phyloP scores from a whole-genome alignment of 2,113 vertebrate genomes.

The Ibidorhyncha struthersii region DNA sequence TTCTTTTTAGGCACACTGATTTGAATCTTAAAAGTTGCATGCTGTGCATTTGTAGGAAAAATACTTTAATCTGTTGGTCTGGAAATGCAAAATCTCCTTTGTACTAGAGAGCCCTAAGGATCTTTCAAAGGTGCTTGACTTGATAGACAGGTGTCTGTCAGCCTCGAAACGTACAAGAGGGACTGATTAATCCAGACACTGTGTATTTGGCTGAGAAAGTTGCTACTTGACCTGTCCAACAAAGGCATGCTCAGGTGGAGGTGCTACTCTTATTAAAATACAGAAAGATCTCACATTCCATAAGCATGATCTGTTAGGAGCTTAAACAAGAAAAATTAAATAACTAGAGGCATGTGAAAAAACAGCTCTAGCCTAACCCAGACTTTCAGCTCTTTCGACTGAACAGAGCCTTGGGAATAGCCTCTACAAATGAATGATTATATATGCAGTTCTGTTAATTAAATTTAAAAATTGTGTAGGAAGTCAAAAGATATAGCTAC shows the following conservation, averaged over 20 bases:
- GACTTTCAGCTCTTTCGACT: not conserved
- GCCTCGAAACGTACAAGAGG: not conserved
- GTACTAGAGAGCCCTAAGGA: not conserved
- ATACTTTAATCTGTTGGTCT: not conserved
- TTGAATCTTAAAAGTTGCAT: not conserved
- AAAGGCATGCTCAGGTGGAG: not conserved
- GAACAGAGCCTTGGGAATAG: constrained; percentile 52
- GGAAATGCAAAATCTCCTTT: constrained; percentile 2
- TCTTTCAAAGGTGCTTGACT: not conserved
- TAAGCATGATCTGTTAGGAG: not conserved
- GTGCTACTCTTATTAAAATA: not conserved
- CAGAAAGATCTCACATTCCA: constrained; percentile 12
- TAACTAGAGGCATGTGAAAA: constrained; percentile 50
- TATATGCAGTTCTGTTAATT: constrained; percentile 62
- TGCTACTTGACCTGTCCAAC: constrained; percentile 38
- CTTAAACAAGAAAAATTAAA: constrained; percentile 11
- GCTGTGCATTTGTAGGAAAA: not conserved
- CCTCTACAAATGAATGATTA: constrained; percentile 31
- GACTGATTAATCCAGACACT: not conserved
- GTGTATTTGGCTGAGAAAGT: not conserved
- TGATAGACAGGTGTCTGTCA: not conserved
- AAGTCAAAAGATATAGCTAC: constrained; percentile 55
- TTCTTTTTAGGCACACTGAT: not conserved
- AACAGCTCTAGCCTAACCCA: not conserved
- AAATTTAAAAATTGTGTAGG: constrained; percentile 62